These are phyloP conservation scores for Gadus chalcogrammus DNA, from an alignment of 2,113 vertebrate species.

Conservation along the genomic window DNA sequence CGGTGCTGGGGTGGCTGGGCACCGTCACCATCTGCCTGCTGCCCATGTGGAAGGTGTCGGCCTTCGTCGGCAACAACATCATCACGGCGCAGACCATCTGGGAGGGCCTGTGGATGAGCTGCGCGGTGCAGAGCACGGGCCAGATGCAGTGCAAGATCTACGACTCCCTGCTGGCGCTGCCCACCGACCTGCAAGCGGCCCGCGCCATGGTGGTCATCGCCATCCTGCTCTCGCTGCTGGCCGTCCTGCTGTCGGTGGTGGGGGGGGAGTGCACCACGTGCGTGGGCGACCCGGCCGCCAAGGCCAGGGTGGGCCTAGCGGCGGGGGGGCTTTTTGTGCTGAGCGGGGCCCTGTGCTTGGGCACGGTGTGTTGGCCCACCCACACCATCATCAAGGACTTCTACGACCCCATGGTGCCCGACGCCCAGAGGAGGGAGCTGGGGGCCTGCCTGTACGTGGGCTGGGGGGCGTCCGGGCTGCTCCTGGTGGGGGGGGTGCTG, in stretches of 20 bases:
- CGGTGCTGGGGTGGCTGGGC: slow-evolving; percentile 82
- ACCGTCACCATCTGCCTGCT: slow-evolving; percentile 82
- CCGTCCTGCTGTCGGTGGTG: slow-evolving; percentile 82
- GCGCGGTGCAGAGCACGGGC: slow-evolving; percentile 85
- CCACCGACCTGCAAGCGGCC: slow-evolving; percentile 84
- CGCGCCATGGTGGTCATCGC: slow-evolving; percentile 82
- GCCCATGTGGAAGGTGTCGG: slow-evolving; percentile 86
- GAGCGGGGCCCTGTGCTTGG: slow-evolving; percentile 78
- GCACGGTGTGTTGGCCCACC: slow-evolving; percentile 86
- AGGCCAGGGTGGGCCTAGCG: slow-evolving; percentile 83
- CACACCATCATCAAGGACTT: slow-evolving; percentile 86
- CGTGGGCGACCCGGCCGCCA: slow-evolving; percentile 79
- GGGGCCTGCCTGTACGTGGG: slow-evolving; percentile 72
- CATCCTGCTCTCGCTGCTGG: slow-evolving; percentile 80
- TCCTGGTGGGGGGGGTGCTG: slow-evolving; percentile 80
- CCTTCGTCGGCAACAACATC: slow-evolving; percentile 89
- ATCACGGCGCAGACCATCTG: slow-evolving; percentile 82
- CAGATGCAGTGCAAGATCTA: slow-evolving; percentile 87
- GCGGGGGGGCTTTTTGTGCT: slow-evolving; percentile 82
- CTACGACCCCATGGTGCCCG: slow-evolving; percentile 79
- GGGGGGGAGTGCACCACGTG: slow-evolving; percentile 91
- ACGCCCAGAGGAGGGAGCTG: slow-evolving; percentile 83
- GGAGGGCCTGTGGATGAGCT: slow-evolving; percentile 87
- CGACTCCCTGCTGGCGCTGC: slow-evolving; percentile 81
- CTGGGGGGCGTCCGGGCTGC: slow-evolving; percentile 78